These are phyloP conservation scores for Trichomycterus rosablanca DNA, from an alignment of 2,113 vertebrate species.

Conservation along the genomic window DNA sequence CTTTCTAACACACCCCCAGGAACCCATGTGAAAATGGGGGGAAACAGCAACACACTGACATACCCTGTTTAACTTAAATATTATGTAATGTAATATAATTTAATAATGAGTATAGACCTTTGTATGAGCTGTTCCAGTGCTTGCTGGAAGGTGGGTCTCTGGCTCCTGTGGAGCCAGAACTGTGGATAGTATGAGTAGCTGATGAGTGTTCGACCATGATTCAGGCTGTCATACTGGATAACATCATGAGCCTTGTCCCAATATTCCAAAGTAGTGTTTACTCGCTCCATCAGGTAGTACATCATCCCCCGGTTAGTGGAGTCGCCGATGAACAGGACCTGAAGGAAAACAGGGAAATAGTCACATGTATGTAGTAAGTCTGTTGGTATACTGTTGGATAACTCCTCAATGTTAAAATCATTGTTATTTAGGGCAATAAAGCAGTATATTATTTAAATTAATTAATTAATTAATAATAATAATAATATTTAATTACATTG, in stretches of 20 bases:
- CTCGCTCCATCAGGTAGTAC: slow-evolving; percentile 89
- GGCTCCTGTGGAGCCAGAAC: slow-evolving; percentile 79
- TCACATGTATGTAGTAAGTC: too few species aligned
- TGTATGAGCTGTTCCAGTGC: slow-evolving; percentile 79
- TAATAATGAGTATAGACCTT: slow-evolving; percentile 67
- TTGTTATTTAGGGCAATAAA: too few species aligned
- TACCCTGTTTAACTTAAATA: not conserved
- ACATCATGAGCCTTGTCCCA: slow-evolving; percentile 86
- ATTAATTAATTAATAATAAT: too few species aligned
- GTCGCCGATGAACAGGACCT: slow-evolving; percentile 94
- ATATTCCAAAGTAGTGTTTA: slow-evolving; percentile 83
- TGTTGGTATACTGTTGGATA: too few species aligned
- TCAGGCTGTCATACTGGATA: slow-evolving; percentile 80
- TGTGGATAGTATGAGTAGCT: slow-evolving; percentile 93
- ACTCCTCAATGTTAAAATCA: too few species aligned
- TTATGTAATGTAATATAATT: not conserved
- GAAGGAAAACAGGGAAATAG: not conserved
- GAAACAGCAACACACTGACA: too few species aligned
- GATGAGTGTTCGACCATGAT: slow-evolving; percentile 74
- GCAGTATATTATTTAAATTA: too few species aligned
- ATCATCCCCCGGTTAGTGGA: slow-evolving; percentile 97
- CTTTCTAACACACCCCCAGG: too few species aligned
- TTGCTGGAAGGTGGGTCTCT: slow-evolving; percentile 81
- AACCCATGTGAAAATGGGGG: too few species aligned
- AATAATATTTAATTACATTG: too few species aligned